Evolutionary conservation across 2,113 vertebrate species (phyloP), one percentile per base, ranked within the genome.

Genomic region (Poeciliopsis prolifica): DNA sequence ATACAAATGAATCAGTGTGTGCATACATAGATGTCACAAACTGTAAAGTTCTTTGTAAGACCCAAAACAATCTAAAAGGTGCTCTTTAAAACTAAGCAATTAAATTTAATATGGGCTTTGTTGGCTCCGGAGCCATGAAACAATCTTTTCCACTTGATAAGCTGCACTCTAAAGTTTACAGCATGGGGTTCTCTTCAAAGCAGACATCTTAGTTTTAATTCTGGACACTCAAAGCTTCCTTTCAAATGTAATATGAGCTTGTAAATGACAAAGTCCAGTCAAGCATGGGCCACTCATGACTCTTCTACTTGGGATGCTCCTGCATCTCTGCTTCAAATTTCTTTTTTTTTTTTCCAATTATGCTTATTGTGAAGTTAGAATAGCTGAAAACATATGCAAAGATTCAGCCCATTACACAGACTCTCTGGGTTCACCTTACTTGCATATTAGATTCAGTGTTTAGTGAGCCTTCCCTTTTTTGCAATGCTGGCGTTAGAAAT

Each of bases 261-360:
- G 63, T 65, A 37, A 73, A 68, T 79, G 80, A 79, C 79, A 80
- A 72, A 76, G 40, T 70, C 22, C 26, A 35, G 62, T 84, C 51
- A 63, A 74, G 73, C 66, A 63, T 24, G 48, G 54, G 68, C 77
- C 82, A 70, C 80, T 85, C 80, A 4, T 30, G 71, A 54, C 61
- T 81, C 70, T 72, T 74, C 70, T 69, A 60, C 75, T 74, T 69
- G 76, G 75, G 76, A 82, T 44, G 31, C 68, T 65, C 68, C 79
- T 31, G 70, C 22, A 29, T 61, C 61, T n/a, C 60, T 29, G 62
- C 68, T 61, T 22, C n/a, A 61, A 65, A 79, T 51, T 13, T 66
- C 9, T 63, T 28, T 54, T 74, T 63, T 28, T 54, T 74, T 26
- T 80, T 74, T 77, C 65, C 31, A 22, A 17, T 42, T 62, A 6